phyloP scores from a whole-genome alignment of 2,113 vertebrate genomes.

The Muntiacus muntjak region DNA sequence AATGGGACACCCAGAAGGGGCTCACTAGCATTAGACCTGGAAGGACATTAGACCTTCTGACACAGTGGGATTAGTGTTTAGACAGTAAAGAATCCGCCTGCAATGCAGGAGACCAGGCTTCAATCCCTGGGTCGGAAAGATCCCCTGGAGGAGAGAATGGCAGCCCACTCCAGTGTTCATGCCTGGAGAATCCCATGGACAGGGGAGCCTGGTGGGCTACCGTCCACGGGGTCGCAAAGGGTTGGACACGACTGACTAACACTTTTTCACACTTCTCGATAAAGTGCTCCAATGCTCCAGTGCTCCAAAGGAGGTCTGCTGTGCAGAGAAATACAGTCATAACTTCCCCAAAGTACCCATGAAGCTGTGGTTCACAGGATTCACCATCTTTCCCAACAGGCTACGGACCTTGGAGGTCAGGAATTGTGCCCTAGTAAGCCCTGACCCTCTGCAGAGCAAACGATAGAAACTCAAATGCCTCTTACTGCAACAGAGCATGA shows the following conservation, averaged over 20 bases:
- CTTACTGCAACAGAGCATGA: not conserved
- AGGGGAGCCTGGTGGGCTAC: not conserved
- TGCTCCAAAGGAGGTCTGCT: accelerated
- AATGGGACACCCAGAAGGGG: not conserved
- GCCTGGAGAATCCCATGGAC: not conserved
- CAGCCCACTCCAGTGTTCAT: not conserved
- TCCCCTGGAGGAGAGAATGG: not conserved
- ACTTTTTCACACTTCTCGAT: not conserved
- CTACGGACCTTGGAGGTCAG: not conserved
- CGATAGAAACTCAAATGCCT: not conserved
- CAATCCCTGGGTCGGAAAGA: not conserved
- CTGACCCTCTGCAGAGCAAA: not conserved
- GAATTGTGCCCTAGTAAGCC: accelerated
- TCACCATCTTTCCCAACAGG: not conserved
- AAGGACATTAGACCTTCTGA: not conserved
- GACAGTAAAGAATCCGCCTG: not conserved
- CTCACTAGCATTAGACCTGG: accelerated
- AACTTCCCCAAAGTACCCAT: accelerated
- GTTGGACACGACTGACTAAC: not conserved
- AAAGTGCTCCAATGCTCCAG: not conserved
- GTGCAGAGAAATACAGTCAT: not conserved
- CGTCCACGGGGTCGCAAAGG: not conserved
- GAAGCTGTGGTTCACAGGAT: not conserved
- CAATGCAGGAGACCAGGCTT: not conserved
- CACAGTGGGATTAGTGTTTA: not conserved